phyloP scores from a whole-genome alignment of 2,888 invertebrate species.

The Lasioglossum vierecki region DNA sequence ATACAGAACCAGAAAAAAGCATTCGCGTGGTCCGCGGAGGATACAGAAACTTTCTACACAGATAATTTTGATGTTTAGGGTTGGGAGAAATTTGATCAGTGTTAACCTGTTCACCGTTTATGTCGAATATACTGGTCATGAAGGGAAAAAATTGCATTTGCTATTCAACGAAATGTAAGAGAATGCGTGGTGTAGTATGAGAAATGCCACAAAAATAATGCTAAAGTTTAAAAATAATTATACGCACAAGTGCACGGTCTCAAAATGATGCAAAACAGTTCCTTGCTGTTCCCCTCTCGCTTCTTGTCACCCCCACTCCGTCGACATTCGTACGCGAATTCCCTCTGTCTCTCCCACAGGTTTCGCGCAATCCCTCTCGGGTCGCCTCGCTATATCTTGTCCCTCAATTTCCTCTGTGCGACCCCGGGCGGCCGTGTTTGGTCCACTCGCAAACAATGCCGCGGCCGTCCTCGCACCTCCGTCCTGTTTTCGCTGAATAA shows the following conservation, averaged over 20 bases:
- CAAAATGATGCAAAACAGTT: too few species aligned
- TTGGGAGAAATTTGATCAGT: neutral
- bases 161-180: too few species aligned
- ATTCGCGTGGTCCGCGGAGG: too few species aligned
- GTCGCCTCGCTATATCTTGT: slow-evolving; percentile 24
- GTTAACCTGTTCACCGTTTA: neutral
- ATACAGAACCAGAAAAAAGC: neutral
- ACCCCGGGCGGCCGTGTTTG: slow-evolving; percentile 34
- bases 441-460: slow-evolving; percentile 70
- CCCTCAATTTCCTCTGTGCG: slow-evolving; percentile 46
- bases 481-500: slow-evolving; percentile 77
- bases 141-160: too few species aligned
- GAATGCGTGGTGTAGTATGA: too few species aligned
- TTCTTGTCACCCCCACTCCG: slow-evolving; percentile 2
- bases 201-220: neutral
- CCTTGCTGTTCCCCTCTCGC: slow-evolving; percentile 25
- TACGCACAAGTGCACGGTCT: neutral
- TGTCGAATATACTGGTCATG: neutral
- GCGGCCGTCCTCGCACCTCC: slow-evolving; percentile 57
- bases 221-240: neutral
- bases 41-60: neutral
- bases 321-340: neutral
- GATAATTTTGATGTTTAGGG: neutral
- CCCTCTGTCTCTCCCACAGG: neutral
- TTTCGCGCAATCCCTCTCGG: neutral